Percentiles rank a stretch among this genome's conserved stretches.
Conservation (phyloP, 2,888 invertebrate genomes). For the Ypsolopha scabrella region DNA sequence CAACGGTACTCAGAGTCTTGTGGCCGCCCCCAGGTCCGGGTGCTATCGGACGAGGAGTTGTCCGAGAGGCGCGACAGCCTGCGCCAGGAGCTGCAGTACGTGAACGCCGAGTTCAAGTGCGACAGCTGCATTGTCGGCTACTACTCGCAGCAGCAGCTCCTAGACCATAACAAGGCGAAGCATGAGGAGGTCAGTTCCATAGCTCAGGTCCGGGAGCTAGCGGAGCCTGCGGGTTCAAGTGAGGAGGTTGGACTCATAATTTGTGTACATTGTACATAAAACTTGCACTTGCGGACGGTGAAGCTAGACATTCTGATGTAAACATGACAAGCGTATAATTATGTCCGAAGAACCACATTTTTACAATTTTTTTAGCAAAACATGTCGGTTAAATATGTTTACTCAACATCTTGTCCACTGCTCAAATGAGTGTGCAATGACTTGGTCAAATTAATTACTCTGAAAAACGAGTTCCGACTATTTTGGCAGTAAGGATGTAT, state of each 20-base stretch:
- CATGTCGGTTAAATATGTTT: no score
- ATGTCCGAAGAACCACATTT: not conserved
- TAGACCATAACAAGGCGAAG: not conserved
- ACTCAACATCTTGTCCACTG: fast-evolving
- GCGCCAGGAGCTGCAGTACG: not conserved
- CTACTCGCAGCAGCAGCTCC: not conserved
- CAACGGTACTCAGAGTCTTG: not conserved
- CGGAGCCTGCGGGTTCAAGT: not conserved
- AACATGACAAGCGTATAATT: not conserved
- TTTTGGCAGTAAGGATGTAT: no score
- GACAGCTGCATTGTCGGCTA: not conserved
- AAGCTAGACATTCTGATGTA: no score
- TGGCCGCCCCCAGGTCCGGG: not conserved
- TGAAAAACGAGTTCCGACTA: no score
- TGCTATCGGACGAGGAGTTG: not conserved
- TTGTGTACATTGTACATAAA: not conserved
- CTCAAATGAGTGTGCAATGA: no score
- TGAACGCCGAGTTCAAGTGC: not conserved
- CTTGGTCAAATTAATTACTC: no score
- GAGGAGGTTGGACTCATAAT: not conserved
- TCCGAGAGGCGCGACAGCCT: not conserved
- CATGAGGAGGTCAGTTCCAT: not conserved
- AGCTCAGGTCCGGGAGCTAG: not conserved
- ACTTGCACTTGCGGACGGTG: no score
- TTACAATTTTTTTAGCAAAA: no score